Evolutionary conservation across 2,888 invertebrate genomes (phyloP), one percentile per base, ranked within the genome.

Genomic region (Caenorhabditis zanzibari): DNA sequence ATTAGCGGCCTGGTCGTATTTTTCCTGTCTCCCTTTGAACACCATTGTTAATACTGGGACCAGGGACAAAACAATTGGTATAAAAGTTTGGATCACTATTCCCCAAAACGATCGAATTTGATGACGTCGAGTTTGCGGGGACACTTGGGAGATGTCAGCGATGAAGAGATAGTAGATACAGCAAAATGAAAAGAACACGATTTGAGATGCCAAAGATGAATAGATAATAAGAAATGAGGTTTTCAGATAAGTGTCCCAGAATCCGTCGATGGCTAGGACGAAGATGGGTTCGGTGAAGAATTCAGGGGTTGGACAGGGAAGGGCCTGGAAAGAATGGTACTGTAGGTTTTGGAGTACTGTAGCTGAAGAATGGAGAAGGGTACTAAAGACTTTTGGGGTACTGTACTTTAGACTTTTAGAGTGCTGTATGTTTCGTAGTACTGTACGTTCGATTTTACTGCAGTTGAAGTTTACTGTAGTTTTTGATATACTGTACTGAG

Each of bases 141-240:
- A 66, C 19, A 26, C 44, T 26, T 26, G 44, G 14, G 63, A 63
- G 24, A 12, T 16, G 19, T 24, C 38, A 12, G 41, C 10, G 7
- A 44, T 26, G 44, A 63, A 63, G 0, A 63, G 63, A 16, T 63
- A 63, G 26, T 26, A 63, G 16, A 63, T 41, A 9, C 63, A 63
- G 16, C 63, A 63, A 7, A 5, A 16, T 1, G 63, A 6, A 16
- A 63, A 63, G 26, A 63, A 63, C 5, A 44, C 0, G n/a, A 44
- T 14, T 63, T 63, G 63, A 26, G 44, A 4, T 0, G 26, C 9
- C 4, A 44, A 6, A 3, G 5, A 14, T 1, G 24, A 10, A n/a
- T 44, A 26, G 0, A 44, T 14, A 3, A 14, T 1, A 0, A 44
- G 7, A 26, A 0, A 24, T 0, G 16, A 2, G 6, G 22, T 16